Conservation (phyloP, 2,113 vertebrate genomes). For the Bombycilla garrulus region DNA sequence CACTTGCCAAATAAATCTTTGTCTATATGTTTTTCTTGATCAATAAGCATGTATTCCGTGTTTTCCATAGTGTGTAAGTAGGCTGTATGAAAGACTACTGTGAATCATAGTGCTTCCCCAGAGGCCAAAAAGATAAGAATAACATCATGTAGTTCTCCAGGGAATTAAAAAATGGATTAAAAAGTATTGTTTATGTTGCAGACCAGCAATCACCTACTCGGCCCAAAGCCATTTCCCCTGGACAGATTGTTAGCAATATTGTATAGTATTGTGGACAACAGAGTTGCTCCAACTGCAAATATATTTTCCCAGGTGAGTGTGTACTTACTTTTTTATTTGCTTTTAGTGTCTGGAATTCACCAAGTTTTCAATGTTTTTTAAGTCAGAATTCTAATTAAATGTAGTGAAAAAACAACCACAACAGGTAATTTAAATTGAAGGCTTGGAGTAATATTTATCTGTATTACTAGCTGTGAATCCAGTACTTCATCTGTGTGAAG, state of each 20-base stretch:
- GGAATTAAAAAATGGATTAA: not conserved
- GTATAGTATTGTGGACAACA: slow-evolving; percentile 94
- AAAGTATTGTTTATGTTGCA: slow-evolving; percentile 59
- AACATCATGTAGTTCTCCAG: not conserved
- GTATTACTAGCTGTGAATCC: not conserved
- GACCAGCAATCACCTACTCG: slow-evolving; percentile 96
- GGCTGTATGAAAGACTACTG: not conserved
- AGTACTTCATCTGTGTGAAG: not conserved
- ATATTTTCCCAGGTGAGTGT: slow-evolving; percentile 90
- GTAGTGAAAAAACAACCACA: not conserved
- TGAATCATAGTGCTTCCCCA: not conserved
- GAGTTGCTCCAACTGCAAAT: slow-evolving; percentile 91
- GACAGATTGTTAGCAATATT: slow-evolving; percentile 94
- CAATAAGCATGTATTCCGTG: not conserved
- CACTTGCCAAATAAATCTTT: not conserved
- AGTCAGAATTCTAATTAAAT: not conserved
- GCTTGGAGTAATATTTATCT: not conserved
- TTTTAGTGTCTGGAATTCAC: not conserved
- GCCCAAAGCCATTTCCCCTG: slow-evolving; percentile 94
- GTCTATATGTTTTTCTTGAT: not conserved
- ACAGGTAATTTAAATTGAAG: not conserved
- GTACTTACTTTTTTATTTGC: not conserved
- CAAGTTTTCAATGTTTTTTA: not conserved
- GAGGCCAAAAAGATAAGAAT: not conserved
- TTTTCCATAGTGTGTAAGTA: not conserved